Evolutionary conservation across 2,797 vertebrate species (phyloP), one percentile per base, ranked within the genome.

Genomic region (Myotis daubentonii): DNA sequence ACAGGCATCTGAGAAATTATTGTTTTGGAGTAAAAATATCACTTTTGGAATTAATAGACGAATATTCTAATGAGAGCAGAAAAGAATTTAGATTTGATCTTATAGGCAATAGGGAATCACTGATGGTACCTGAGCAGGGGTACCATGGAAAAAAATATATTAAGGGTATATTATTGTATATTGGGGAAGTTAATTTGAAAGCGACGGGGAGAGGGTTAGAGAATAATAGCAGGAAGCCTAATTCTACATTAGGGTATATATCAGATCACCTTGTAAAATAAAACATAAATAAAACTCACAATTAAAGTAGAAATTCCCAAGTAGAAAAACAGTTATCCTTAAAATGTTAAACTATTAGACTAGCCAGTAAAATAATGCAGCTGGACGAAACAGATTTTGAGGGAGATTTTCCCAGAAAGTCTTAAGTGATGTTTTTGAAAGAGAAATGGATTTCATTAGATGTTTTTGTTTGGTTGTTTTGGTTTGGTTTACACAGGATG

Each of bases 381-480:
- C 6, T 88, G n/a, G 44, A 89, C 25, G 44, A 94, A 92, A 68
- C 44, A 94, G 75, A 87, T 94, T 95, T 91, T 75, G 53, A 94
- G 62, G 53, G 68, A 89, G n/a, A 12, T 22, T 71, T 85, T 89
- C 93, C 71, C 82, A 81, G 23, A 81, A 83, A 82, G 20, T 94
- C 38, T 89, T 89, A 71, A 86, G 20, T 53, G 66, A 71, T 65
- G 23, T 96, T 91, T 95, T 87, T 9, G 57, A 94, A 91, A 65
- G 38, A 95, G 33, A 96, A 93, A 85, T 93, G 6, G 25, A 78
- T 87, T 87, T 72, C 23, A 80, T 80, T 41, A 80, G 66, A 20
- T 55, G 22, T 36, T 25, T 87, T 49, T 36, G 5, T 3, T 81
- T 20, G 30, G 28, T n/a, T 65, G 13, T n/a, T 65, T 65, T 65